Conservation (phyloP, 2,797 vertebrate species). For the Meda fulgida region DNA sequence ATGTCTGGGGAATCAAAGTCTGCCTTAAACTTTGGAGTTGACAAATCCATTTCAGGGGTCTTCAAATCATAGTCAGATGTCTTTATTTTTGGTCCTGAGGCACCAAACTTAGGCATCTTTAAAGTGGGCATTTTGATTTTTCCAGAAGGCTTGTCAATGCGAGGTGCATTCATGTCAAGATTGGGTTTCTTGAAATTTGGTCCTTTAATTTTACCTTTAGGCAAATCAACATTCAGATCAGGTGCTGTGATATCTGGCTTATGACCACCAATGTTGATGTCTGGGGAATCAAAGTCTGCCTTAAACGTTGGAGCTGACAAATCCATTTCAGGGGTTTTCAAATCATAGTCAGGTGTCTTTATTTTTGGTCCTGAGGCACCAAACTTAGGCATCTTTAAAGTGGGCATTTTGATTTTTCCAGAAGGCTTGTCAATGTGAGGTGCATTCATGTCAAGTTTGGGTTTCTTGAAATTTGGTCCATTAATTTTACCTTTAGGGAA, state of each 20-base stretch:
- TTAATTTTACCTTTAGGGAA: no score
- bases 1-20: slow-evolving; percentile 58
- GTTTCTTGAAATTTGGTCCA: no score
- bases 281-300: slow-evolving; percentile 52
- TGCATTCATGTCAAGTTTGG: slow-evolving; percentile 36
- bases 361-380: slow-evolving; percentile 57
- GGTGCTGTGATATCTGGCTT: slow-evolving; percentile 56
- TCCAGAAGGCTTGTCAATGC: slow-evolving; percentile 24
- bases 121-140: slow-evolving; percentile 38
- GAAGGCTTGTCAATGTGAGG: no score
- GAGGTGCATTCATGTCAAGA: slow-evolving; percentile 39
- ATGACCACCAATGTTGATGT: slow-evolving; percentile 52
- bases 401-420: slow-evolving; percentile 63
- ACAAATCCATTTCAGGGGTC: slow-evolving; percentile 40
- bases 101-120: slow-evolving; percentile 24
- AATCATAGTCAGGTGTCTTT: slow-evolving; percentile 37
- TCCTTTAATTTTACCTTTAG: slow-evolving; percentile 50
- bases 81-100: slow-evolving; percentile 54
- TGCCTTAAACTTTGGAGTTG: slow-evolving; percentile 64
- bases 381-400: slow-evolving; percentile 60
- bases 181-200: slow-evolving; percentile 53
- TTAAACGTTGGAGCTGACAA: slow-evolving; percentile 56
- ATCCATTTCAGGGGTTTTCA: slow-evolving; percentile 55
- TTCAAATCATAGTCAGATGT: slow-evolving; percentile 50
- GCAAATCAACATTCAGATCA: slow-evolving; percentile 54